These are phyloP conservation scores for Phylloscopus trochiloides DNA, from an alignment of 2,113 vertebrate species.

Conservation along the genomic window DNA sequence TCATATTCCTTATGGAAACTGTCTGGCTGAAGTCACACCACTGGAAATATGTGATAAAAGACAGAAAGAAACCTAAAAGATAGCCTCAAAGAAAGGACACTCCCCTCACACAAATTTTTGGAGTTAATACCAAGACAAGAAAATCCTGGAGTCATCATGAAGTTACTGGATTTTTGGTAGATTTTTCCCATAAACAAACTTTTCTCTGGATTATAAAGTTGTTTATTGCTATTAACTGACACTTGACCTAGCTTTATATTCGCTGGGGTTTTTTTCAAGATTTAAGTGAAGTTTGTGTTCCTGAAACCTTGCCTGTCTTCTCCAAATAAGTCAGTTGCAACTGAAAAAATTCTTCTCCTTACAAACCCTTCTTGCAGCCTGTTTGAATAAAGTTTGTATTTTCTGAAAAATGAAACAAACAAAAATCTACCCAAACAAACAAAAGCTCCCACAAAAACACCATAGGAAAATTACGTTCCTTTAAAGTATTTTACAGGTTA, in stretches of 20 bases:
- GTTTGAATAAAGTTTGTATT: not conserved
- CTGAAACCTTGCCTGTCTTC: not conserved
- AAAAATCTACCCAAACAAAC: not conserved
- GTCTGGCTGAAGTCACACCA: not conserved
- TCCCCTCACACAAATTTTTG: not conserved
- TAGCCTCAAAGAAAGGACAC: not conserved
- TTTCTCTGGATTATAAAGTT: not conserved
- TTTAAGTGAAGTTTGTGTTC: not conserved
- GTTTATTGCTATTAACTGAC: not conserved
- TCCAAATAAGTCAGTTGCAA: not conserved
- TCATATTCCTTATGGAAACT: constrained; percentile 34
- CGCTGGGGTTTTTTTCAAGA: not conserved
- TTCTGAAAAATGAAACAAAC: not conserved
- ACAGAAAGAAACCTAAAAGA: not conserved
- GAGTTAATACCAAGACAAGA: not conserved
- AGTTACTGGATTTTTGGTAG: not conserved
- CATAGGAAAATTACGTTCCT: not conserved
- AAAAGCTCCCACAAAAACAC: not conserved
- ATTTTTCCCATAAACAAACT: not conserved
- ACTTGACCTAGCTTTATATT: not conserved
- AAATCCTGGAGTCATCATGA: not conserved
- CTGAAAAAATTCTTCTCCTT: not conserved
- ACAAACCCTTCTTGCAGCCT: not conserved
- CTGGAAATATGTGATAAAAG: not conserved
- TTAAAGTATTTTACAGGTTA: not conserved